Conservation (phyloP, 2,113 vertebrate species). For the Siphamia tubifer region DNA sequence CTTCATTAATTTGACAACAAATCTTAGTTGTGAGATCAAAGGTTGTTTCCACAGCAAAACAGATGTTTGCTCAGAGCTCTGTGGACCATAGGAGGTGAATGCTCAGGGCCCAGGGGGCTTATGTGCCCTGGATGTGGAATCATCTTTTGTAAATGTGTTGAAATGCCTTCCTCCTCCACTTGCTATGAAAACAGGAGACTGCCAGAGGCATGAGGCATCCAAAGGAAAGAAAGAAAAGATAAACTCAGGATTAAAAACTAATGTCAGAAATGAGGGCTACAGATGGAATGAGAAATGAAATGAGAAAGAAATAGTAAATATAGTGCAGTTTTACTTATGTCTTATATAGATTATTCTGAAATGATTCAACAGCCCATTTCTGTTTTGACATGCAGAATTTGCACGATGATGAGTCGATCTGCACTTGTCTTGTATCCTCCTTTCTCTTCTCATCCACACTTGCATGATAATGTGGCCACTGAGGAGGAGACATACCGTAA, state of each 20-base stretch:
- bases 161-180: conserved; percentile 56
- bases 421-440: not conserved
- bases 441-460: not conserved
- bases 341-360: not conserved
- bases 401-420: not conserved
- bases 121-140: conserved; percentile 61
- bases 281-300: not conserved
- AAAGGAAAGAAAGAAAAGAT: too few relatives aligned
- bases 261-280: not conserved
- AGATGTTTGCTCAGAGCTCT: conserved; percentile 60
- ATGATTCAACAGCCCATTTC: not conserved
- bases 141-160: conserved; percentile 59
- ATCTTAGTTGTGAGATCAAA: conserved; percentile 51
- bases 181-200: conserved; percentile 30
- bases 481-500: not conserved
- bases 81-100: conserved; percentile 42
- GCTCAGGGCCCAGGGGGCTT: conserved; percentile 36
- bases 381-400: not conserved
- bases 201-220: conserved; percentile 15
- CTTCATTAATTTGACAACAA: conserved; percentile 45
- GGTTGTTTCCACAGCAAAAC: conserved; percentile 62
- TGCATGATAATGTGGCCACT: not conserved
- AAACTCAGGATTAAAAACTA: too few relatives aligned
- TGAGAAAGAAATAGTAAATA: not conserved
- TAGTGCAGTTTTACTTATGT: not conserved